Evolutionary conservation across 23 tunicate genomes (phyloP).

Genomic region (Trididemnum clinides): DNA sequence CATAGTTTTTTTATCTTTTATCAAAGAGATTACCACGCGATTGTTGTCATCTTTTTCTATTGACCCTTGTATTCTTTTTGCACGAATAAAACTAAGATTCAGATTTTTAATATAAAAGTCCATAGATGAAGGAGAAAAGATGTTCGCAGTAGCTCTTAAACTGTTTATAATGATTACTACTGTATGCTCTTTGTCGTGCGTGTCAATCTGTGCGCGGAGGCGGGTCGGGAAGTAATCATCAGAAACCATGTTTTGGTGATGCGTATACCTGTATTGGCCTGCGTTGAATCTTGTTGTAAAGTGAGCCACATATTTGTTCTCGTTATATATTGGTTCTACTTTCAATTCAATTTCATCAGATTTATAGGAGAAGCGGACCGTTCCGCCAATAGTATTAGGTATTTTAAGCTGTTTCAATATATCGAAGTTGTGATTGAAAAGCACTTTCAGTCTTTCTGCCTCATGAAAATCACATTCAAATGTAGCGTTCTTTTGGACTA

Average conservation of each 20-base stretch:
- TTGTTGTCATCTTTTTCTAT: too few species aligned
- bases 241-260: constrained; percentile 38
- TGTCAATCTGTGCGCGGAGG: too few species aligned
- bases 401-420: constrained; percentile 20
- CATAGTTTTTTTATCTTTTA: too few species aligned
- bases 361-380: neutral
- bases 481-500: constrained; percentile 41
- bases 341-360: neutral
- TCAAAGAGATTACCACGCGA: too few species aligned
- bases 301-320: constrained; percentile 6
- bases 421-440: constrained; percentile 53
- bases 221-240: constrained; percentile 27
- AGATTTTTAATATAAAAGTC: too few species aligned
- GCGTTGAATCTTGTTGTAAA: neutral
- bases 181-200: too few species aligned
- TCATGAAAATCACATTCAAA: constrained; percentile 47
- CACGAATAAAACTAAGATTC: too few species aligned
- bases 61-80: too few species aligned
- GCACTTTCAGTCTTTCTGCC: constrained; percentile 28
- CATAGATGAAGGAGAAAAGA: too few species aligned
- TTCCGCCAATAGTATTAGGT: constrained; percentile 53
- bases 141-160: too few species aligned
- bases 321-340: constrained; percentile 14
- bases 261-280: neutral
- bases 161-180: too few species aligned